Percentiles rank a stretch among this genome's conserved stretches.
phyloP scores from a whole-genome alignment of 2,113 vertebrate genomes.

The Apteryx owenii region DNA sequence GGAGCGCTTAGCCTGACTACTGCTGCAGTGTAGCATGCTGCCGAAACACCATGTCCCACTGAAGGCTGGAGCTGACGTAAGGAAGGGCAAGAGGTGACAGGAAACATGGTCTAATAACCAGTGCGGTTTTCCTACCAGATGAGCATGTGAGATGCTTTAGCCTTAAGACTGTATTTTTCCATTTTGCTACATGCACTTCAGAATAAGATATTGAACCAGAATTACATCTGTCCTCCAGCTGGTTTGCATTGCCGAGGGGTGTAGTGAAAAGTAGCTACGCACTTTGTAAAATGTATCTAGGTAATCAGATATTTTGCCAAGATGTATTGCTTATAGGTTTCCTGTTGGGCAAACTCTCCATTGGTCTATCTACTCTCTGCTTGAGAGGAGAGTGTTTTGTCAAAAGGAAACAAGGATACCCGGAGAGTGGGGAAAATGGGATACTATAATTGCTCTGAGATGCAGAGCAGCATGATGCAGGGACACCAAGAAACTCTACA shows the following conservation, averaged over 20 bases:
- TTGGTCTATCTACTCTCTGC: background rate
- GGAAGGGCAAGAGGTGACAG: background rate
- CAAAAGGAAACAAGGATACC: background rate
- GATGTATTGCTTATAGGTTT: background rate
- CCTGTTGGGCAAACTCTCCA: background rate
- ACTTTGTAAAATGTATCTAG: background rate
- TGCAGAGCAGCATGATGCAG: background rate
- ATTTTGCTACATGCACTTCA: background rate
- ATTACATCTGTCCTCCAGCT: background rate
- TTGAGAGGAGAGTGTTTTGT: background rate
- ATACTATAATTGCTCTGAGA: background rate
- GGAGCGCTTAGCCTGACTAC: accelerated
- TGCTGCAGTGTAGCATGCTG: accelerated
- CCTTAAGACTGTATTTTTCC: background rate
- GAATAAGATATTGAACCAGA: background rate
- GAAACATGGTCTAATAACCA: background rate
- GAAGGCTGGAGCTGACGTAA: background rate
- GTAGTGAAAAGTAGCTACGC: background rate
- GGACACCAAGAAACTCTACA: background rate
- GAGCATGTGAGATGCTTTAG: background rate
- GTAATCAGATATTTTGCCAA: background rate
- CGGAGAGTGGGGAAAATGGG: background rate
- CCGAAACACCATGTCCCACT: background rate
- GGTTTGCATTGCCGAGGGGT: background rate
- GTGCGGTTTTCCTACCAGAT: background rate